Percentiles rank a stretch among this genome's conserved stretches.
phyloP scores from a whole-genome alignment of 2,797 vertebrate genomes.

The Anas bernieri region DNA sequence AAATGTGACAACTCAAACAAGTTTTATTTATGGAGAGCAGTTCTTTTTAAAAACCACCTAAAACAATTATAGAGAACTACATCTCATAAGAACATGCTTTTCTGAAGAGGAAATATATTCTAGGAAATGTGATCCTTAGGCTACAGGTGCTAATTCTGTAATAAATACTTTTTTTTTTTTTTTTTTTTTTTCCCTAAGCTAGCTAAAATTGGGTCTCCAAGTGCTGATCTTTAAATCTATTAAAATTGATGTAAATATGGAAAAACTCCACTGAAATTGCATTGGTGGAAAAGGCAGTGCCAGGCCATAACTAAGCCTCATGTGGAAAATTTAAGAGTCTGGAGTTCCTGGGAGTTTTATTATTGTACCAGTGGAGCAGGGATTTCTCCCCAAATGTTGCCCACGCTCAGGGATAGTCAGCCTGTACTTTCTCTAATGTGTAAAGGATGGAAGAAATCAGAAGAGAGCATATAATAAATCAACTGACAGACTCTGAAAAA shows the following conservation, averaged over 20 bases:
- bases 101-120: not conserved
- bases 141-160: not conserved
- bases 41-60: not conserved
- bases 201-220: constrained; percentile 1
- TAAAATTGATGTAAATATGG: not conserved
- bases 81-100: not conserved
- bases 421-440: constrained; percentile 16
- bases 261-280: not conserved
- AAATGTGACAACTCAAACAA: not conserved
- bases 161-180: not conserved
- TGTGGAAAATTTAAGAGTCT: not conserved
- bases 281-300: not conserved
- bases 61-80: not conserved
- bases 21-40: not conserved
- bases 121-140: not conserved
- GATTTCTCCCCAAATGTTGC: constrained; percentile 5
- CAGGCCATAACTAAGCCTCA: not conserved
- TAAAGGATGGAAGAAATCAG: constrained; percentile 64
- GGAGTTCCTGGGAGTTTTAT: constrained; percentile 2
- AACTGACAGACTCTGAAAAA: constrained; percentile 48
- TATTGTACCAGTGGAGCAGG: not conserved
- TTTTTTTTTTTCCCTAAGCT: not conserved
- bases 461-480: constrained; percentile 56
- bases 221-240: not conserved
- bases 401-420: not conserved